Base-by-base conservation (phyloP, 2,888 invertebrate species). In the Microctonus aethiopoides region DNA sequence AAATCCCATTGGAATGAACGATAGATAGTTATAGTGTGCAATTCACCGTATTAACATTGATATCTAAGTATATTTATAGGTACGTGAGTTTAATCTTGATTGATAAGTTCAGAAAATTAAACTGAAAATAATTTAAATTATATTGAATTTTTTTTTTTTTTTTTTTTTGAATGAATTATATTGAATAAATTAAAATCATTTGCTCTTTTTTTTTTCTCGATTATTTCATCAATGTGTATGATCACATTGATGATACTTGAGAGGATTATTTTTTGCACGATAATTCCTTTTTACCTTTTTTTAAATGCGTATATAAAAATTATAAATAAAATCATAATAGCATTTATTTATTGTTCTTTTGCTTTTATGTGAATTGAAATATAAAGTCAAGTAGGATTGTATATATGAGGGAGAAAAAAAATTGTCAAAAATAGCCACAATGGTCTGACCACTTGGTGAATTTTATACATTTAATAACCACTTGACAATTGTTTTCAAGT, bases 401-500 rank as follows among this genome's bases (percentile, higher is more conserved):
- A n/a, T n/a, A n/a, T n/a, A n/a, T n/a, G n/a, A n/a, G n/a, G n/a
- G n/a, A n/a, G 51, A 41, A 41, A 65, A 71, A 63, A 51, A 68
- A 72, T 74, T 74, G 59, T 68, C 72, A 75, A 70, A n/a, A 74
- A 46, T 46, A 72, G 65, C 70, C 52, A 70, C 70, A 66, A 70
- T 70, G 65, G 56, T 39, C 32, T 22, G n/a, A 57, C 57, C n/a
- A 34, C 34, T 68, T 41, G 68, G 69, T 72, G 69, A 78, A 73
- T 78, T 80, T 79, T 80, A 81, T 81, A 80, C 80, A 80, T 80
- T 81, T 77, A n/a, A 78, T 78, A 75, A 79, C 77, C 79, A 77
- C 77, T 78, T 76, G 75, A 77, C 78, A 79, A 81, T 82, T 81
- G 80, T 82, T 81, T 81, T 75, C 70, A 59, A 75, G 62, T 70